Percentiles rank a stretch among this genome's conserved stretches.
These are phyloP conservation scores for Reinhardtius hippoglossoides DNA, from an alignment of 2,113 vertebrate species.

Conservation along the genomic window DNA sequence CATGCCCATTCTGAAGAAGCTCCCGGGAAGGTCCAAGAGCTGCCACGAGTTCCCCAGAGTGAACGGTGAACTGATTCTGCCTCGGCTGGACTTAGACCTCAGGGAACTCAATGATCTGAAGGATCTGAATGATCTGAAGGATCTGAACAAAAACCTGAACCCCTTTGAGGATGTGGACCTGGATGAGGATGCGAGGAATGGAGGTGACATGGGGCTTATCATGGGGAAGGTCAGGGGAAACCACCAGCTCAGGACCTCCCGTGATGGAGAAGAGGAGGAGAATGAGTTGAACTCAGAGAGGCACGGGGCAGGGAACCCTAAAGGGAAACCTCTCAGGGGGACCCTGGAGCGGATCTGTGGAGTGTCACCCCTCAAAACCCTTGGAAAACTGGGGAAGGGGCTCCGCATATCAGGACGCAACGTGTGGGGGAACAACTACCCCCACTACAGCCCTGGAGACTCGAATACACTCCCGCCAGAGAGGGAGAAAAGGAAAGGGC, in stretches of 20 bases:
- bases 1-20: slow-evolving; percentile 90
- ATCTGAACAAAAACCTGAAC: slow-evolving; percentile 81
- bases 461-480: slow-evolving; percentile 76
- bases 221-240: slow-evolving; percentile 69
- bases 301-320: slow-evolving; percentile 73
- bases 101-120: slow-evolving; percentile 75
- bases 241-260: slow-evolving; percentile 74
- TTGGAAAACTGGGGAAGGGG: slow-evolving; percentile 83
- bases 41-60: slow-evolving; percentile 74
- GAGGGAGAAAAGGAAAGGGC: slow-evolving; percentile 79
- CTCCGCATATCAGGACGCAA: slow-evolving; percentile 81
- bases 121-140: slow-evolving; percentile 76
- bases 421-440: slow-evolving; percentile 73
- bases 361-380: slow-evolving; percentile 86
- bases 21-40: slow-evolving; percentile 81
- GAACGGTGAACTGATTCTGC: slow-evolving; percentile 81
- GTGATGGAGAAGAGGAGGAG: slow-evolving; percentile 82
- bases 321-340: slow-evolving; percentile 80
- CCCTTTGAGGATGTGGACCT: slow-evolving; percentile 86
- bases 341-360: slow-evolving; percentile 89
- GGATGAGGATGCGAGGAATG: slow-evolving; percentile 71
- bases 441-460: slow-evolving; percentile 74
- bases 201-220: slow-evolving; percentile 70
- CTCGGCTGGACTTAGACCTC: slow-evolving; percentile 76
- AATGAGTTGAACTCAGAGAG: slow-evolving; percentile 81